Conservation (phyloP, 2,797 vertebrate genomes). For the Megalops cyprinoides region DNA sequence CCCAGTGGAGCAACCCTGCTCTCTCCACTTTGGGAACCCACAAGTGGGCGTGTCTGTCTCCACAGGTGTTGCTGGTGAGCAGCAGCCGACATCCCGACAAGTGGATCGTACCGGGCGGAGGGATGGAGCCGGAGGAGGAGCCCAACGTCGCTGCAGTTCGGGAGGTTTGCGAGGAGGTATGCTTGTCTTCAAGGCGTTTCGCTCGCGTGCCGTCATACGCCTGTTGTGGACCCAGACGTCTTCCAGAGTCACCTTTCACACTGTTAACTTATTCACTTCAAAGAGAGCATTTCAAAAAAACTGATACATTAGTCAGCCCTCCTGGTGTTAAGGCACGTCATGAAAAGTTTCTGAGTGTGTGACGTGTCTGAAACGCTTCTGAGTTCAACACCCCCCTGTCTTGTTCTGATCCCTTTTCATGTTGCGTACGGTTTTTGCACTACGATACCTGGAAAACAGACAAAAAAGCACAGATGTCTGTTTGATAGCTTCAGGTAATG, state of each 20-base stretch:
- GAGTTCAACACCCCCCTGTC: too few relatives aligned
- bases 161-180: slow-evolving; percentile 97
- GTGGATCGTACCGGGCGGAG: slow-evolving; percentile 98
- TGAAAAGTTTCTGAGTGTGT: too few relatives aligned
- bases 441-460: neutral
- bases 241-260: too few relatives aligned
- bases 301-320: too few relatives aligned
- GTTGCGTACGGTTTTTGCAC: too few relatives aligned
- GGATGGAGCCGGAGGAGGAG: slow-evolving; percentile 98
- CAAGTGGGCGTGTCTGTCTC: slow-evolving; percentile 15
- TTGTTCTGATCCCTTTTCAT: too few relatives aligned
- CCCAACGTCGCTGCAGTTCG: slow-evolving; percentile 88
- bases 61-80: slow-evolving; percentile 94
- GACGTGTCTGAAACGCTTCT: too few relatives aligned
- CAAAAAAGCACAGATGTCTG: neutral
- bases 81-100: slow-evolving; percentile 96
- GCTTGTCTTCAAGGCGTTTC: slow-evolving; percentile 40
- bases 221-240: too few relatives aligned
- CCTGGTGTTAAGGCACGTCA: neutral
- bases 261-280: too few relatives aligned
- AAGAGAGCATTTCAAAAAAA: too few relatives aligned
- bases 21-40: neutral
- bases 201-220: neutral
- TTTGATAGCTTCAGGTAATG: slow-evolving; percentile 1
- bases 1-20: neutral